Evolutionary conservation across 2,797 vertebrate genomes (phyloP).

Genomic region (Acanthurus leucopareius): DNA sequence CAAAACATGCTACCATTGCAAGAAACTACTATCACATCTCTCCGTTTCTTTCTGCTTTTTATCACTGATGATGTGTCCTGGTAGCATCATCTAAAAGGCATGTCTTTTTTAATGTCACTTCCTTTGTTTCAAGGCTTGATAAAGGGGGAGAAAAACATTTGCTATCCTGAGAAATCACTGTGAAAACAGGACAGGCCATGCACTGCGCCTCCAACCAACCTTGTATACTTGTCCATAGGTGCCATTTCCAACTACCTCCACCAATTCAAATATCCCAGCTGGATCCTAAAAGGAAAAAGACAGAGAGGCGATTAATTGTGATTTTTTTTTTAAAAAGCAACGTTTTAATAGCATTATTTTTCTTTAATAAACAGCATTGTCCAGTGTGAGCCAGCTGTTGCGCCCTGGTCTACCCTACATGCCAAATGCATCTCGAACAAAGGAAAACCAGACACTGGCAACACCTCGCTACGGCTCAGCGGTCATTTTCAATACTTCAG

Average conservation of each 20-base stretch:
- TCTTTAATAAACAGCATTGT: not conserved
- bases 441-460: conserved; percentile 87
- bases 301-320: not conserved
- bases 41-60: not conserved
- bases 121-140: conserved; percentile 36
- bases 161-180: not conserved
- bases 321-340: fast-evolving
- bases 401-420: conserved; percentile 85
- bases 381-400: conserved; percentile 88
- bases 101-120: not conserved
- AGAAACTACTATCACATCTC: not conserved
- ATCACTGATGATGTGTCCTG: not conserved
- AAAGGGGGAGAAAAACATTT: not conserved
- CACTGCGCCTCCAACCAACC: conserved; percentile 88
- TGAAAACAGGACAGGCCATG: conserved; percentile 66
- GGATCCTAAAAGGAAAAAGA: conserved; percentile 87
- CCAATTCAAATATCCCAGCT: conserved; percentile 97
- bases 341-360: not conserved
- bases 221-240: conserved; percentile 99
- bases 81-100: conserved; percentile 6
- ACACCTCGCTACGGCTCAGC: conserved; percentile 77
- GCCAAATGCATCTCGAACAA: conserved; percentile 92
- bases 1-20: conserved; percentile 6
- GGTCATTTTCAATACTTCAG: conserved; percentile 67
- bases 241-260: conserved; percentile 99